A percentile compares a stretch with the other conserved stretches of the same genome.
phyloP scores from a whole-genome alignment of 2,113 vertebrate genomes.

The Poeciliopsis retropinna region DNA sequence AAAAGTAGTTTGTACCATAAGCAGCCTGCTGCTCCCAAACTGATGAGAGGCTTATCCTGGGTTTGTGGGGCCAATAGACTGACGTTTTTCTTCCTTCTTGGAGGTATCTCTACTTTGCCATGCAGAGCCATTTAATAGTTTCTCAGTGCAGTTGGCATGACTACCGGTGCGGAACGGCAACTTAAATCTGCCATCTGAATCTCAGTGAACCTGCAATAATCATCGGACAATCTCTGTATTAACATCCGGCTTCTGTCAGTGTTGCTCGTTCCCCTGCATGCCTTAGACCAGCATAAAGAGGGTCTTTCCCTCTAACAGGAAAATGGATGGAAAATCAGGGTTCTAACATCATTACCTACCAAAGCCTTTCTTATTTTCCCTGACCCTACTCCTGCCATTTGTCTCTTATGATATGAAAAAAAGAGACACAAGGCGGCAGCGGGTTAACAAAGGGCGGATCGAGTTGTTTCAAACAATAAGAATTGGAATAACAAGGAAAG shows the following conservation, averaged over 20 bases:
- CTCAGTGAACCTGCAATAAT: conserved; percentile 73
- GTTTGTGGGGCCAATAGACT: conserved; percentile 63
- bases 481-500: conserved; percentile 44
- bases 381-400: conserved; percentile 49
- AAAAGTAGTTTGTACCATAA: conserved; percentile 63
- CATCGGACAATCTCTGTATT: conserved; percentile 75
- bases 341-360: conserved; percentile 67
- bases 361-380: conserved; percentile 66
- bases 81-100: conserved; percentile 52
- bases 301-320: conserved; percentile 50
- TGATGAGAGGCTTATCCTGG: conserved; percentile 78
- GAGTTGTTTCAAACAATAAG: conserved; percentile 39
- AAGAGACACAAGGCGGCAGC: conserved; percentile 9
- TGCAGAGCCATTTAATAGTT: conserved; percentile 74
- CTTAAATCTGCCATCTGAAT: conserved; percentile 74
- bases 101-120: conserved; percentile 64
- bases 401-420: conserved; percentile 65
- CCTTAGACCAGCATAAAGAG: conserved; percentile 55
- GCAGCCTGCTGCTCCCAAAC: conserved; percentile 67
- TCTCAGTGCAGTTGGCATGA: conserved; percentile 77
- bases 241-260: conserved; percentile 64
- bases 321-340: conserved; percentile 67
- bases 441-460: conserved; percentile 21
- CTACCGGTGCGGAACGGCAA: conserved; percentile 60
- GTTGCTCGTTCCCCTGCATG: conserved; percentile 27